A percentile compares a stretch with the other conserved stretches of the same genome.
phyloP scores from a whole-genome alignment of 23 tunicate species.

The Ciona savignyi region DNA sequence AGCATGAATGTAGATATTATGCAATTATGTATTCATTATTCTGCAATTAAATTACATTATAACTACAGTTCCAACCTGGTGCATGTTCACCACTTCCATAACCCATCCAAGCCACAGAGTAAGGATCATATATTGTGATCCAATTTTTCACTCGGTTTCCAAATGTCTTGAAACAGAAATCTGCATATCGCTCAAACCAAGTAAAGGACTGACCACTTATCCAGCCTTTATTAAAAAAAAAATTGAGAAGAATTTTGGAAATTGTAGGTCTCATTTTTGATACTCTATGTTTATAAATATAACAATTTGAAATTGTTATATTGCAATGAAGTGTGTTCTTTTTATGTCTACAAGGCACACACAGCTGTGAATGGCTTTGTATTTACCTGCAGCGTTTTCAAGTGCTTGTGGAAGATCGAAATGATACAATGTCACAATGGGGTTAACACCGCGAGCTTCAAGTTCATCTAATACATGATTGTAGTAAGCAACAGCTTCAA shows the following conservation, averaged over 20 bases:
- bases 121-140: constrained; percentile 88
- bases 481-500: constrained; percentile 50
- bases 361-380: too few relatives aligned
- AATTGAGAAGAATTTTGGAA: too few relatives aligned
- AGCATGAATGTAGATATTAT: too few relatives aligned
- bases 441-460: constrained; percentile 23
- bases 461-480: constrained; percentile 57
- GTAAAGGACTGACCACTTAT: constrained; percentile 16
- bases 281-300: too few relatives aligned
- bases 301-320: too few relatives aligned
- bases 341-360: too few relatives aligned
- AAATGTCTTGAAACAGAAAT: constrained; percentile 62
- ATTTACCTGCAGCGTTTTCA: constrained; percentile 62
- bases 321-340: too few relatives aligned
- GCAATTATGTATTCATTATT: too few relatives aligned
- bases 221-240: constrained; percentile 81
- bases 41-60: not conserved
- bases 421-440: constrained; percentile 73
- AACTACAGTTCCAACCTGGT: constrained; percentile 46
- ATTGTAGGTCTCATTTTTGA: too few relatives aligned
- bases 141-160: constrained; percentile 85
- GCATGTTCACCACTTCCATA: constrained; percentile 81
- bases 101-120: constrained; percentile 90
- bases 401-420: constrained; percentile 83
- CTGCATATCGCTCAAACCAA: constrained; percentile 71